Base-by-base conservation (phyloP, 2,797 vertebrate genomes). In the Chelmon rostratus region DNA sequence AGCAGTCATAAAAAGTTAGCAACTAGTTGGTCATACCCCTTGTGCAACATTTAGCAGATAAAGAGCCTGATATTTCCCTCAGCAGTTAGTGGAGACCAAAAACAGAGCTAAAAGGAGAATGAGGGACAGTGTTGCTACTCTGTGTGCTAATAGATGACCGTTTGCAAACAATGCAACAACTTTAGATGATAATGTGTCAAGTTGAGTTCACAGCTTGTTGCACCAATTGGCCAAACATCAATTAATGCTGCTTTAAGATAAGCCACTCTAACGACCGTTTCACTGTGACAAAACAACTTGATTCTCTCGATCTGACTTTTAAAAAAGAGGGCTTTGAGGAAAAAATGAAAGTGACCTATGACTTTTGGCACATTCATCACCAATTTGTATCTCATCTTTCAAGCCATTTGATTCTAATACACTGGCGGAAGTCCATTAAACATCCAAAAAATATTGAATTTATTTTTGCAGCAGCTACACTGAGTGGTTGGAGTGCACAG, bases 381-480 rank as follows among this genome's bases (percentile, higher is more conserved):
- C 28, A 31, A 31, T 31, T 28, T 31, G 31, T 4, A 31, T 31
- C 28, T 31, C 3, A 31, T 40, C 35, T 67, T 10, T 19, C 18
- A 61, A 47, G 42, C 62, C 11, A 62, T 25, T 54, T 37, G n/a
- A 53, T n/a, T 70, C 10, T 8, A 19, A 42, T 53, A 28, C 0
- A 1, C 23, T 61, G 53, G 31, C 33, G 3, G 37, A 80, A 72
- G 35, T 46, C 31, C 13, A 57, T 37, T 37, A 46, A 57, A 61
- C n/a, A n/a, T 35, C 15, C 19, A 44, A 49, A 12, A 65, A 53
- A 54, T 49, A 37, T 37, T 28, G 31, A 44, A 62, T 62, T 74
- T 9, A 19, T 70, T 33, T 79, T 15, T n/a, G 69, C 59, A 68
- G 64, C 83, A 78, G 68, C 79, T 44, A 78, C 25, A 1, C 61